phyloP scores from a whole-genome alignment of 2,113 vertebrate species.

The Gracilinanus agilis region DNA sequence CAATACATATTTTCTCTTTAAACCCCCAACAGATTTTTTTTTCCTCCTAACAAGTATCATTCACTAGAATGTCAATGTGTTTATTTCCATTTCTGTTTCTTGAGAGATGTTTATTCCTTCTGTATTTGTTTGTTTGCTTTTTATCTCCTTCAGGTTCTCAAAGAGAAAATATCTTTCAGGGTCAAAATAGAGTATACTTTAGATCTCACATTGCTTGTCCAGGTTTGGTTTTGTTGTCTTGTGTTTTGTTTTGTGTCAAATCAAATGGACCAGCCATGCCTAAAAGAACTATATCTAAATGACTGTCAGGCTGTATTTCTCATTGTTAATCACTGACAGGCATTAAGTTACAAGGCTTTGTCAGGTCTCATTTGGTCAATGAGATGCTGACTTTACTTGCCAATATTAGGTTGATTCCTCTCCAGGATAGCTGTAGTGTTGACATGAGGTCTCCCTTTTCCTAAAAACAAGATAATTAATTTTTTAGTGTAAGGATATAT shows the following conservation, averaged over 20 bases:
- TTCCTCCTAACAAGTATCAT: not conserved
- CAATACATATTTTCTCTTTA: not conserved
- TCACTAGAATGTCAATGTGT: not conserved
- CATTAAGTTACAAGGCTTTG: not conserved
- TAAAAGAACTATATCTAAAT: not conserved
- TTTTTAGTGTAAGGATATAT: not conserved
- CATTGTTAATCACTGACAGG: not conserved
- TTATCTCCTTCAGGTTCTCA: not conserved
- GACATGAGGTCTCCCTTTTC: not conserved
- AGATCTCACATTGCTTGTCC: not conserved
- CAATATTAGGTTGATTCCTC: not conserved
- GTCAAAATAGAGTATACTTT: not conserved
- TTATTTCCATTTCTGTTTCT: not conserved
- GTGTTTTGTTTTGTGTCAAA: not conserved
- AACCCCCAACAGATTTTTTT: not conserved
- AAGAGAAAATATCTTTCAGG: not conserved
- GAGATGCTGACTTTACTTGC: not conserved
- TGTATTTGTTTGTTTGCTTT: not conserved
- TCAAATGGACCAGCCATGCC: not conserved
- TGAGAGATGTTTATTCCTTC: not conserved
- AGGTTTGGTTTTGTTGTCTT: not conserved
- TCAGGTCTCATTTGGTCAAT: not conserved
- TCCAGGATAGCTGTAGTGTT: not conserved
- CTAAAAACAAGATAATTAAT: not conserved
- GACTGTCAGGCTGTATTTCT: not conserved